Evolutionary conservation across 2,797 vertebrate genomes (phyloP).

Genomic region (Micrastur ruficollis): DNA sequence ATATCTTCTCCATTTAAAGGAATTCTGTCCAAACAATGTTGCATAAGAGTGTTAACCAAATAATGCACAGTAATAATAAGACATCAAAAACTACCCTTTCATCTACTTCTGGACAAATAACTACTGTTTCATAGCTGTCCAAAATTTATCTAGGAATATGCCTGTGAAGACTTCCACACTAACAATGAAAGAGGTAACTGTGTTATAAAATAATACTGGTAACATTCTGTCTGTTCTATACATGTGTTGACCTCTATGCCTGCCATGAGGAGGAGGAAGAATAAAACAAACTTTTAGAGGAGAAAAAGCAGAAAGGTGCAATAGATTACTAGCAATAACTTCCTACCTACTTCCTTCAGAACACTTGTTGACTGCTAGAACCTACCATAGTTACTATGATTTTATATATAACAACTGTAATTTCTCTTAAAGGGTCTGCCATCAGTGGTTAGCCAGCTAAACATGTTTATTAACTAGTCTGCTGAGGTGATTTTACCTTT

Average conservation of each 20-base stretch:
- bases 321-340: background rate
- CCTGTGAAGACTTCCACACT: background rate
- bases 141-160: background rate
- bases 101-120: background rate
- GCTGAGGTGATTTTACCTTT: background rate
- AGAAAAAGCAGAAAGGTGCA: background rate
- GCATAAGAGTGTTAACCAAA: background rate
- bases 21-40: background rate
- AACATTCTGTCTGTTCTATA: background rate
- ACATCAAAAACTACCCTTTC: background rate
- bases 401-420: background rate
- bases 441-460: background rate
- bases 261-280: background rate
- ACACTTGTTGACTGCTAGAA: background rate
- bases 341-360: background rate
- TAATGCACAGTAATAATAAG: background rate
- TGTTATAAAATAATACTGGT: background rate
- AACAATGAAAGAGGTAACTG: background rate
- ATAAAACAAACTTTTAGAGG: background rate
- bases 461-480: background rate
- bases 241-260: background rate
- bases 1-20: background rate
- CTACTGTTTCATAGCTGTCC: background rate
- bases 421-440: background rate
- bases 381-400: background rate